Evolutionary conservation across 2,113 vertebrate species (phyloP), one percentile per base, ranked within the genome.

Genomic region (Pardalotus punctatus): DNA sequence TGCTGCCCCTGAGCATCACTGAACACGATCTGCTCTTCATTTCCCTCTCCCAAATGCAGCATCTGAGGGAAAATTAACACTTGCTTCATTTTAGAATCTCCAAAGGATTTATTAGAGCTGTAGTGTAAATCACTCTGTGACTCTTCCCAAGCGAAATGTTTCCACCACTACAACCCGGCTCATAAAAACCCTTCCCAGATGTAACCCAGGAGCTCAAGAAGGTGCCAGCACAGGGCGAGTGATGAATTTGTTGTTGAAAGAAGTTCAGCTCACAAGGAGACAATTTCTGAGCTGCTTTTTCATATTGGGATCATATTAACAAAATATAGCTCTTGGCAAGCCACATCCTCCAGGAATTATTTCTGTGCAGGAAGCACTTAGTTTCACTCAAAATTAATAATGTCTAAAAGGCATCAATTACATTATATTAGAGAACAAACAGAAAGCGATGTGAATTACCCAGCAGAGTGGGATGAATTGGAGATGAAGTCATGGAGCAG

Each of bases 301-400:
- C 58, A 12, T 48, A 28, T 43, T 62, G 54, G 23, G 45, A 79
- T 62, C 35, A 20, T 48, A 36, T n/a, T 38, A 70, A 81, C 27
- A 64, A 84, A 76, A 72, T 14, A 54, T 0, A 80, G 91, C 76
- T 73, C 81, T 70, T 45, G 66, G 71, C 87, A 82, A 84, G 88
- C 18, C 25, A 43, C 23, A 4, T 81, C 77, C 84, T 74, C 53
- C 77, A 72, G 81, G 74, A 88, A 72, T 77, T 81, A 88, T 90
- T 88, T 74, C 80, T 57, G 70, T 38, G 70, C 81, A 71, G 56
- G 60, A 82, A 88, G 70, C 81, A 74, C 83, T 93, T 81, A 57
- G 76, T 69, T 94, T 94, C 93, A 67, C 81, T 86, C 91, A 43
- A 50, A 67, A 92, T 87, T 84, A 96, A 91, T 51, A 66, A 69